A percentile compares a stretch with the other conserved stretches of the same genome.
Conservation (phyloP, 2,888 invertebrate genomes). For the Amorpha juglandis region DNA sequence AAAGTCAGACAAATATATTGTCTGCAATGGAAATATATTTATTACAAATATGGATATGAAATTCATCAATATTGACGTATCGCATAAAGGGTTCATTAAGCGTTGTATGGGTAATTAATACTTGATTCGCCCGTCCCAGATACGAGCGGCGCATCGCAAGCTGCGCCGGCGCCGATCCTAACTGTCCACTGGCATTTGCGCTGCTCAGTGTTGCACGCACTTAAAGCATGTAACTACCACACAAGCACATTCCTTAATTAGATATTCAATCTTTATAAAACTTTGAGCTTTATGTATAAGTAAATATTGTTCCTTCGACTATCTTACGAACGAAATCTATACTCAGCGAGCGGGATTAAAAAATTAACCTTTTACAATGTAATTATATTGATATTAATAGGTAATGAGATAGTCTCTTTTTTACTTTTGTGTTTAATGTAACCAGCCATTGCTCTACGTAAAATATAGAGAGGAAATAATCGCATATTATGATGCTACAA, state of each 20-base stretch:
- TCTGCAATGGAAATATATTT: no score
- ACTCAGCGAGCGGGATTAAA: background rate
- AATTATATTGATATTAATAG: background rate
- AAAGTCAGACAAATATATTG: no score
- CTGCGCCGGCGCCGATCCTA: constrained; percentile 75
- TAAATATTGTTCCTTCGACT: background rate
- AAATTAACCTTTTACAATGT: background rate
- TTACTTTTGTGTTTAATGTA: background rate
- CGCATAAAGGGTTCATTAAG: constrained; percentile 66
- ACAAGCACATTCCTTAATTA: constrained; percentile 24
- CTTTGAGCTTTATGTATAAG: constrained; percentile 1
- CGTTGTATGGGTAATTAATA: constrained; percentile 74
- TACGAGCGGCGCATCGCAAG: constrained; percentile 78
- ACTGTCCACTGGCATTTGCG: constrained; percentile 77
- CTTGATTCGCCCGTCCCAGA: constrained; percentile 77
- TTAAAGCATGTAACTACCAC: constrained; percentile 37
- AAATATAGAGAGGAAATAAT: constrained; percentile 4
- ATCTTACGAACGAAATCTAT: background rate
- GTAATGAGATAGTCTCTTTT: background rate
- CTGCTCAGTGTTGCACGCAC: constrained; percentile 55
- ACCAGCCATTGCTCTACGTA: background rate
- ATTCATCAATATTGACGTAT: constrained; percentile 40
- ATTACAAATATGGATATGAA: constrained; percentile 26
- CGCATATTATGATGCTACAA: background rate
- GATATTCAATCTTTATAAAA: constrained; percentile 23